A percentile compares a stretch with the other conserved stretches of the same genome.
Conservation (phyloP, 1,140 invertebrate species). For the Neodiprion lecontei region DNA sequence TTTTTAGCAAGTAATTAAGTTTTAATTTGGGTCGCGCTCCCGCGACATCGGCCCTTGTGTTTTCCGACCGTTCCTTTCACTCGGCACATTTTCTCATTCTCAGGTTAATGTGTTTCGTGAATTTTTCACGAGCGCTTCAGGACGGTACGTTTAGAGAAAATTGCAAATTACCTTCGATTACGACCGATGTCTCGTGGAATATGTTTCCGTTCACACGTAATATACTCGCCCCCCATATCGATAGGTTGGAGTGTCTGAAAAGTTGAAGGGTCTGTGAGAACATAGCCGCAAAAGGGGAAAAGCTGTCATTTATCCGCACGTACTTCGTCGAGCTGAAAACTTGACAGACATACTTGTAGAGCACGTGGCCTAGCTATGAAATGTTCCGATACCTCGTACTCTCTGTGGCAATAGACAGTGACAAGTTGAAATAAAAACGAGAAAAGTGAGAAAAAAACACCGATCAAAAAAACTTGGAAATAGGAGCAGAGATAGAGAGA, state of each 20-base stretch:
- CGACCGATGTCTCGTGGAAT: too few relatives aligned
- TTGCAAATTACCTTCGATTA: too few relatives aligned
- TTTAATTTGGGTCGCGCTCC: too few relatives aligned
- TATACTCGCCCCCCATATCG: neutral
- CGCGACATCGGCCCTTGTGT: too few relatives aligned
- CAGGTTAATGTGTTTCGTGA: too few relatives aligned
- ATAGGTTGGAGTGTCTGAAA: neutral
- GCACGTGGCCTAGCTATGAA: neutral
- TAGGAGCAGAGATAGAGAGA: neutral
- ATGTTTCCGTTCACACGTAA: too few relatives aligned
- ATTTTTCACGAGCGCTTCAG: too few relatives aligned
- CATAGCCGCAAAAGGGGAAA: neutral
- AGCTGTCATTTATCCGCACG: neutral
- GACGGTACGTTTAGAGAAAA: too few relatives aligned
- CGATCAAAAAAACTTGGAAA: neutral
- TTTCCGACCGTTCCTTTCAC: too few relatives aligned
- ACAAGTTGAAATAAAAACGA: too few relatives aligned
- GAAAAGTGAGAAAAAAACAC: neutral
- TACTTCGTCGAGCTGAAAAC: neutral
- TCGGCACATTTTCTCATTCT: too few relatives aligned
- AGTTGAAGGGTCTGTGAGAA: neutral
- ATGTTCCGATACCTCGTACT: neutral
- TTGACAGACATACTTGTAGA: neutral
- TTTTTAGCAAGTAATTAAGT: too few relatives aligned
- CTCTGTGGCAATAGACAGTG: neutral